Conservation (phyloP, 2,888 invertebrate genomes). For the Epinotia bilunana region DNA sequence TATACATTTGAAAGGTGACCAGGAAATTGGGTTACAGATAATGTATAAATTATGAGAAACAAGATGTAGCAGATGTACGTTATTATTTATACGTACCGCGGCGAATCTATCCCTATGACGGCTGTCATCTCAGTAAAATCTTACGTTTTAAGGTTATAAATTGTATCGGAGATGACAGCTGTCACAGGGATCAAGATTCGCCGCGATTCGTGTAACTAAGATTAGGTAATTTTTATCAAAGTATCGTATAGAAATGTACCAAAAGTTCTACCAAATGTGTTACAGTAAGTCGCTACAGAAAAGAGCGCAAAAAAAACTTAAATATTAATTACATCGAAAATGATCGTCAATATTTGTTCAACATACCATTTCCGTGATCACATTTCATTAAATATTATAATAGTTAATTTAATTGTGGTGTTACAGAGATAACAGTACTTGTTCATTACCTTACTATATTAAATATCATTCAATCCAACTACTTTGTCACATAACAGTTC, state of each 20-base stretch:
- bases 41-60: conserved; percentile 18
- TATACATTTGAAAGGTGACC: conserved; percentile 52
- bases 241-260: conserved; percentile 9
- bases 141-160: no score
- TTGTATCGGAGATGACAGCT: no score
- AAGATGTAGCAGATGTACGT: background rate
- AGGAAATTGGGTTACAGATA: conserved; percentile 48
- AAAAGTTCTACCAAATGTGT: background rate
- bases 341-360: conserved; percentile 15
- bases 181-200: no score
- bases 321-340: conserved; percentile 12
- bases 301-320: conserved; percentile 1
- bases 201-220: background rate
- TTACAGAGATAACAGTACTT: conserved; percentile 65
- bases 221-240: conserved; percentile 2
- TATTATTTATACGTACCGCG: no score
- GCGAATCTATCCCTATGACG: no score
- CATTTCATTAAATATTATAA: conserved; percentile 50
- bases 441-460: conserved; percentile 53
- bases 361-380: conserved; percentile 43
- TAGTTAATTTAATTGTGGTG: conserved; percentile 59
- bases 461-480: conserved; percentile 46
- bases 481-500: conserved; percentile 63
- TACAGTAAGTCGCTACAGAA: background rate
- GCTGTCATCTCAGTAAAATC: no score